phyloP scores from a whole-genome alignment of 2,797 vertebrate species.

The Crenichthys baileyi region DNA sequence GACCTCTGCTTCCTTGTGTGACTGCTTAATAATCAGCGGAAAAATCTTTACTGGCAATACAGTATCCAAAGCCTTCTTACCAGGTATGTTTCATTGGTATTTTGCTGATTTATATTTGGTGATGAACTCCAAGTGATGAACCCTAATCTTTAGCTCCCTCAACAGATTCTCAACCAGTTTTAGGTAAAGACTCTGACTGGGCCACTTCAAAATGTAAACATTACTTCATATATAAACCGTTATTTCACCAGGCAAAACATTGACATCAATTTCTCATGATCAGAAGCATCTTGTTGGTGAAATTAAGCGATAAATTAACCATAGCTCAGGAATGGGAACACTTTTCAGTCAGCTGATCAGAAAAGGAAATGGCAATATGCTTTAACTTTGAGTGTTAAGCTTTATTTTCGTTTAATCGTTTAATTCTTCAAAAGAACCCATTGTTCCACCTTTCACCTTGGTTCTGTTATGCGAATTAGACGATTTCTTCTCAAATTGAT shows the following conservation, averaged over 20 bases:
- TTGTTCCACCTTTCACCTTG: background rate
- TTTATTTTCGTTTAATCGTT: background rate
- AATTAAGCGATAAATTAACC: background rate
- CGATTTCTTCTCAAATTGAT: background rate
- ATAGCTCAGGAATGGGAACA: background rate
- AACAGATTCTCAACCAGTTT: background rate
- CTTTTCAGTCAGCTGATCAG: background rate
- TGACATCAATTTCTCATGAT: too few relatives aligned
- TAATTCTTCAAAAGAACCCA: background rate
- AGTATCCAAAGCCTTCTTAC: background rate
- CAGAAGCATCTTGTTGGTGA: background rate
- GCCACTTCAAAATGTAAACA: background rate
- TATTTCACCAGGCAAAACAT: too few relatives aligned
- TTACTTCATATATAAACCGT: background rate
- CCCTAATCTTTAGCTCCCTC: background rate
- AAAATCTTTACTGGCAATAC: background rate
- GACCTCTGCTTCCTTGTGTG: background rate
- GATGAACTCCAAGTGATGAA: too few relatives aligned
- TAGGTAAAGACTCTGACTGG: background rate
- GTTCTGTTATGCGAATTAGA: background rate
- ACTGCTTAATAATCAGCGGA: background rate
- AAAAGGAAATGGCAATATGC: background rate
- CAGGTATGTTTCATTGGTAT: background rate
- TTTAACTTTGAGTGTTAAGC: background rate
- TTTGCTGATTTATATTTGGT: background rate